Evolutionary conservation across 2,797 vertebrate species (phyloP), one percentile per base, ranked within the genome.

Genomic region (Remorina albescens): DNA sequence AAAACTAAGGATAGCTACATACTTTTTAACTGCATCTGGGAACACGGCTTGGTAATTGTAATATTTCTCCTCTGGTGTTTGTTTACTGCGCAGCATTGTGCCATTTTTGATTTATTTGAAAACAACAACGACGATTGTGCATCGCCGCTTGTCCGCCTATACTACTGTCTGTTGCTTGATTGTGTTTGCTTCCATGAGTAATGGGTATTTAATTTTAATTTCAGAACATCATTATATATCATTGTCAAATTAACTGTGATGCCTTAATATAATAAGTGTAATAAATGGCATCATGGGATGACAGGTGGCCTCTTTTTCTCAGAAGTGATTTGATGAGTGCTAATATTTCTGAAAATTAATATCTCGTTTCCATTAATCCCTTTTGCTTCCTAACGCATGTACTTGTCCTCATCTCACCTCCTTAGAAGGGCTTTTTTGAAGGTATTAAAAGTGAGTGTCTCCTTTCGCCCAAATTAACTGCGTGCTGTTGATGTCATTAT

Each of bases 181-280:
- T 60, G n/a, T 56, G 58, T 71, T 69, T 83, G 54, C 50, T 72
- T 75, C 46, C 49, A 71, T 34, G 44, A 72, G 23, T 71, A 83
- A 81, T 71, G 58, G 57, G 41, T 36, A 67, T 88, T 89, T 72
- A 26, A 81, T 81, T 83, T 28, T 6, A 69, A 74, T 72, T 67
- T 58, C 21, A 62, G 60, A 81, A 28, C 60, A 70, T 86, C 75
- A 44, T 71, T 58, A 76, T 78, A 64, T 46, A 61, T 88, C 81
- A 85, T 69, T 80, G 77, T 86, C 82, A 84, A 81, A 84, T 87
- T 80, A 86, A 74, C 77, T 37, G 54, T 47, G 82, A 87, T 58
- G 76, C 63, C 30, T 77, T 82, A 73, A 88, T 77, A 62, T 79
- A 82, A 89, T 87, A 78, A 83, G 13, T 50, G 68, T 81, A 81